Evolutionary conservation across 2,888 invertebrate species (phyloP).

Genomic region (Euplagia quadripunctaria): DNA sequence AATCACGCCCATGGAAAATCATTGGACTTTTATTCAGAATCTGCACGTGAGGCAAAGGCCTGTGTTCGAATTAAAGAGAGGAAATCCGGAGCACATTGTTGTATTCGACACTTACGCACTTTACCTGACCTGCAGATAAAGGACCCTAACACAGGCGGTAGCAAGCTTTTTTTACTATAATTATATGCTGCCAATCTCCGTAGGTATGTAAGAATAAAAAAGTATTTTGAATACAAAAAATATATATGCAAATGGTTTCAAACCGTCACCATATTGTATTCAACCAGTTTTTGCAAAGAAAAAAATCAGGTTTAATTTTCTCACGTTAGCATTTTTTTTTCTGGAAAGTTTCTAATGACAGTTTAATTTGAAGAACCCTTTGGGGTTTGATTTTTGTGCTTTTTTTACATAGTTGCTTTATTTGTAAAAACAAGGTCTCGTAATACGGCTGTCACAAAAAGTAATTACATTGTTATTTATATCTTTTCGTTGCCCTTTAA

Average conservation of each 20-base stretch:
- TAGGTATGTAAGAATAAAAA: constrained; percentile 50
- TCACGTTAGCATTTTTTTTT: constrained; percentile 82
- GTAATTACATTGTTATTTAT: constrained; percentile 84
- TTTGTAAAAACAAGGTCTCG: constrained; percentile 85
- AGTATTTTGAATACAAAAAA: constrained; percentile 63
- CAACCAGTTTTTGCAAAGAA: constrained; percentile 61
- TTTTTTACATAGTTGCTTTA: constrained; percentile 71
- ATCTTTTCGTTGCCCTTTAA: constrained; percentile 63
- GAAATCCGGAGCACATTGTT: constrained; percentile 86
- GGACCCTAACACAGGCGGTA: constrained; percentile 68
- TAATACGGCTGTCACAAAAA: constrained; percentile 86
- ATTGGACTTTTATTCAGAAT: constrained; percentile 76
- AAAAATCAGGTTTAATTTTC: constrained; percentile 83
- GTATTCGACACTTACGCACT: constrained; percentile 79
- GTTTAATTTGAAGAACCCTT: constrained; percentile 87
- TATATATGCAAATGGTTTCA: constrained; percentile 79
- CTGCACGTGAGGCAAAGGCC: constrained; percentile 85
- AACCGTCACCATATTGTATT: constrained; percentile 74
- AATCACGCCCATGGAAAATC: constrained; percentile 86
- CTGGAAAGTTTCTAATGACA: constrained; percentile 81
- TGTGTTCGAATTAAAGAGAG: constrained; percentile 84
- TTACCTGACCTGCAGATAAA: constrained; percentile 85
- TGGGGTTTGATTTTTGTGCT: constrained; percentile 83
- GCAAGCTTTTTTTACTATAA: constrained; percentile 76
- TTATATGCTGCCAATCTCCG: constrained; percentile 74